These are phyloP conservation scores for Microplitis manilae DNA, from an alignment of 2,888 invertebrate species.

Conservation along the genomic window DNA sequence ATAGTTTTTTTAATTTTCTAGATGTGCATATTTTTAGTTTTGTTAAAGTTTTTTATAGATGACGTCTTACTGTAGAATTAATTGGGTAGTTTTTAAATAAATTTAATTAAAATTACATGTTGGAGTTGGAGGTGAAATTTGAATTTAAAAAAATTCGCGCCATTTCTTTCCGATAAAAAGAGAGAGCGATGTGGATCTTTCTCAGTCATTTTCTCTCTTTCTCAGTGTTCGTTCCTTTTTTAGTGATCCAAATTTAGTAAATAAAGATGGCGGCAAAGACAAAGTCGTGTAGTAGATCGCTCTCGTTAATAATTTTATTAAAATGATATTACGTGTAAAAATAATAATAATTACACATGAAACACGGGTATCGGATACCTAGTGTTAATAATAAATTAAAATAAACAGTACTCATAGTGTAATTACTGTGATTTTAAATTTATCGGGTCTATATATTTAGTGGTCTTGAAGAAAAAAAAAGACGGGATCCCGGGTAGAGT, in stretches of 20 bases:
- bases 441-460: slow-evolving; percentile 3
- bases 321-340: slow-evolving; percentile 61
- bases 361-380: slow-evolving; percentile 46
- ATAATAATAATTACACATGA: slow-evolving; percentile 48
- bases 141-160: background rate
- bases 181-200: background rate
- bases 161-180: background rate
- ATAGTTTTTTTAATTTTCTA: too few species aligned
- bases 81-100: too few species aligned
- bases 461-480: slow-evolving; percentile 5
- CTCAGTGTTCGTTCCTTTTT: slow-evolving; percentile 31
- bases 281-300: slow-evolving; percentile 63
- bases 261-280: slow-evolving; percentile 69
- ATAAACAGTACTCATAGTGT: slow-evolving; percentile 46
- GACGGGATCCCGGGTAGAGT: slow-evolving; percentile 31
- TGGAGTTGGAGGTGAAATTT: background rate
- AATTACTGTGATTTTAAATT: slow-evolving; percentile 51
- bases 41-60: too few species aligned
- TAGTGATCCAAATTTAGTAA: slow-evolving; percentile 69
- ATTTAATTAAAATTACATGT: too few species aligned
- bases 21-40: too few species aligned
- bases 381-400: slow-evolving; percentile 44
- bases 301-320: slow-evolving; percentile 60
- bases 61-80: too few species aligned
- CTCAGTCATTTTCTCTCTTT: slow-evolving; percentile 33